Evolutionary conservation across 1,140 invertebrate genomes (phyloP).

Genomic region (Elysia chlorotica): DNA sequence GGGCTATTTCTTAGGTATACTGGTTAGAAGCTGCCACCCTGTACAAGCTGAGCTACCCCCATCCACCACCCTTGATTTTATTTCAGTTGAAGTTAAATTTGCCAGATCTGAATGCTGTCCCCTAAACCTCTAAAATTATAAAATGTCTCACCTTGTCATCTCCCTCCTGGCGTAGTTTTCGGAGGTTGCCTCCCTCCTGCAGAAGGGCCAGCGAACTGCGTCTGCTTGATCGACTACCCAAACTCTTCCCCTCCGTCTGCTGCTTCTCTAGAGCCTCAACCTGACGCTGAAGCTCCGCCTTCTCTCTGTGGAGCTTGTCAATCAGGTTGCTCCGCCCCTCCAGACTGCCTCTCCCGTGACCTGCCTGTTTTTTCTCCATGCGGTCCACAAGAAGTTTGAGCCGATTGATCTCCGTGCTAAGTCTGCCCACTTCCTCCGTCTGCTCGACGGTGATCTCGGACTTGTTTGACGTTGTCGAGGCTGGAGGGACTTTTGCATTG

Average conservation of each 20-base stretch:
- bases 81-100: no score
- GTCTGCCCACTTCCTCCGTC: background rate
- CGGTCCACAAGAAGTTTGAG: conserved; percentile 15
- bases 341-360: conserved; percentile 6
- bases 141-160: conserved; percentile 23
- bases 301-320: conserved; percentile 29
- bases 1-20: no score
- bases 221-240: background rate
- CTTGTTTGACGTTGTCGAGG: background rate
- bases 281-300: conserved; percentile 26
- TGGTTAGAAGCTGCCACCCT: no score
- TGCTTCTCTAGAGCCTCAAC: conserved; percentile 27
- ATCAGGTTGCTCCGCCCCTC: conserved; percentile 21
- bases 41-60: no score
- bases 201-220: conserved; percentile 11
- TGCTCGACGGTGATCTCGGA: no score
- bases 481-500: background rate
- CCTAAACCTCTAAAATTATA: no score
- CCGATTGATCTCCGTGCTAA: conserved; percentile 14
- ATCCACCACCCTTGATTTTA: no score
- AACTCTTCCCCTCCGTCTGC: background rate
- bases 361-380: conserved; percentile 23
- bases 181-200: conserved; percentile 5
- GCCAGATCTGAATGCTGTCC: no score
- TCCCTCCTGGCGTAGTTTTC: conserved; percentile 12